phyloP scores from a whole-genome alignment of 2,888 invertebrate genomes.

The Omphaloscelis lunosa region DNA sequence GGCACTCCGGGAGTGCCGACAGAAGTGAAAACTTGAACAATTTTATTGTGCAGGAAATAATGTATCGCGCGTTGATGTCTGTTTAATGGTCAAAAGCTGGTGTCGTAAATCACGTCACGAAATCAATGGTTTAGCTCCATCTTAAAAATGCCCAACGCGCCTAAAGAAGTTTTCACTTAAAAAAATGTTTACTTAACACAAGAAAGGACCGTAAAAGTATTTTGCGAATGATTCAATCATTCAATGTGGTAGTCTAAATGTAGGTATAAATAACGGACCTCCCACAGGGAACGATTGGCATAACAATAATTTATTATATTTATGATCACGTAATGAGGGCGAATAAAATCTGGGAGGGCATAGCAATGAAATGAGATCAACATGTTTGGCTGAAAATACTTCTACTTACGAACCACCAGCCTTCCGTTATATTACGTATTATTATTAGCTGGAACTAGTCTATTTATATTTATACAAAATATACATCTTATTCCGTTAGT shows the following conservation, averaged over 20 bases:
- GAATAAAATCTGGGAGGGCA: slow-evolving; percentile 60
- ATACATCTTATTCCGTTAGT: slow-evolving; percentile 33
- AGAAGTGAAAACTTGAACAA: too few relatives aligned
- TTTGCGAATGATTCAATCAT: slow-evolving; percentile 34
- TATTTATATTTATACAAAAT: slow-evolving; percentile 44
- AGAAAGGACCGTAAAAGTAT: slow-evolving; percentile 42
- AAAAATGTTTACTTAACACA: slow-evolving; percentile 20
- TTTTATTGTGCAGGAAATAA: too few relatives aligned
- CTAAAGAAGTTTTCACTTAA: too few relatives aligned
- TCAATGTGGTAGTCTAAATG: slow-evolving; percentile 44
- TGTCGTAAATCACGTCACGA: too few relatives aligned
- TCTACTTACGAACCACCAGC: slow-evolving; percentile 11
- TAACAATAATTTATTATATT: slow-evolving; percentile 59
- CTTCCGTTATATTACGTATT: slow-evolving; percentile 37
- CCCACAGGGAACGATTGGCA: slow-evolving; percentile 63
- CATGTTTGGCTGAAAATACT: slow-evolving; percentile 40
- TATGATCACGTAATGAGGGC: slow-evolving; percentile 62
- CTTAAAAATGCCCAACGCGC: too few relatives aligned
- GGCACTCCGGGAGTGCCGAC: too few relatives aligned
- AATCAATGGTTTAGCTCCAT: too few relatives aligned
- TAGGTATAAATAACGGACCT: slow-evolving; percentile 51
- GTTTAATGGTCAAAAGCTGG: too few relatives aligned
- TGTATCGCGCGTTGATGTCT: too few relatives aligned
- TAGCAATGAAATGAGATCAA: slow-evolving; percentile 55
- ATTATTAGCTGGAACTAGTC: slow-evolving; percentile 38